Evolutionary conservation across 2,888 invertebrate species (phyloP), one percentile per base, ranked within the genome.

Genomic region (Parnassius glacialis): DNA sequence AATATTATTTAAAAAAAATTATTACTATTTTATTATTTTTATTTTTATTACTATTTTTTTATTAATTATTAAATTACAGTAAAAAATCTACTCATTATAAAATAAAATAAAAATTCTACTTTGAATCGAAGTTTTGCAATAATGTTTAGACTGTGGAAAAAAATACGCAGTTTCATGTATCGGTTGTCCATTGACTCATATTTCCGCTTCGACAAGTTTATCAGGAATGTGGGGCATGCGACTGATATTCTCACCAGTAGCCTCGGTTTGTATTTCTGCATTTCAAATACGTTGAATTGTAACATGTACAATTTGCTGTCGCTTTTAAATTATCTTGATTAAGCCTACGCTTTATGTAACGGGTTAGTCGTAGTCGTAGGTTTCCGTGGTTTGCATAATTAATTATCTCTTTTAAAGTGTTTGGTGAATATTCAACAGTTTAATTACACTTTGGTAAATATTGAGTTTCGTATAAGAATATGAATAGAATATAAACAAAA

Each of bases 131-230:
- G 25, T 57, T 61, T 57, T 47, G 59, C 47, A 52, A 63, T 51
- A 47, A 9, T 48, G 52, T 62, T 59, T 51, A 42, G 52, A 57
- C 56, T 52, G 59, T 54, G 13, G 41, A 60, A 48, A 59, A 59
- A 63, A 55, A 55, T 47, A 58, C 59, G 34, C 43, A 63, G 59
- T 63, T 59, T 59, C 59, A 74, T 72, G 69, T 79, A 81, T 83
- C 78, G 70, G 70, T 69, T 72, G 70, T 67, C 71, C 72, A 74
- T 76, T 86, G 86, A 85, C 72, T 85, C 87, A 86, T 65, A 70
- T 81, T 85, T 88, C 88, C 88, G 88, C 75, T 80, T 72, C 66
- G 76, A 78, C 85, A 70, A 81, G 82, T 87, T 80, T 88, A 88
- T 87, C 87, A 78, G 76, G 84, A 81, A 86, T 86, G 86, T 87